Percentiles rank a stretch among this genome's conserved stretches.
phyloP scores from a whole-genome alignment of 2,888 invertebrate genomes.

The Caenorhabditis macrosperma region DNA sequence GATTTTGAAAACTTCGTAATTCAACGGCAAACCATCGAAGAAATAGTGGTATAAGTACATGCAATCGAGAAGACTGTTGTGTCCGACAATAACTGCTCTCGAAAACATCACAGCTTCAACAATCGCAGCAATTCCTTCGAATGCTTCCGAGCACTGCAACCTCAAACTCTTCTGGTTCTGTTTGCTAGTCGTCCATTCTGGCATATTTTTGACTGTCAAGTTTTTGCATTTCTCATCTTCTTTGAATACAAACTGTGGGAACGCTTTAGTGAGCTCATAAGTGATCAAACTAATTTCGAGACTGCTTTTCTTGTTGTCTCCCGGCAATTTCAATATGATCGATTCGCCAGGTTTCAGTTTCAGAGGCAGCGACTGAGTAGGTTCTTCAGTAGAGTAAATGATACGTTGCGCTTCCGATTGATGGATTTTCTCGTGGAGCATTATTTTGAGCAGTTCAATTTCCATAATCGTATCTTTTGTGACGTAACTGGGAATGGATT shows the following conservation, averaged over 20 bases:
- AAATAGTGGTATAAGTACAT: slow-evolving; percentile 56
- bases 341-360: background rate
- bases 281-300: slow-evolving; percentile 17
- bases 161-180: slow-evolving; percentile 3
- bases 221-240: background rate
- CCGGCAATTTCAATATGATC: slow-evolving; percentile 8
- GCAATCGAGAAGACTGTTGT: slow-evolving; percentile 47
- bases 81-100: slow-evolving; percentile 39
- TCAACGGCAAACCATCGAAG: slow-evolving; percentile 21
- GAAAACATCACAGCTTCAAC: slow-evolving; percentile 14
- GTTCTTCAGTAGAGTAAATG: slow-evolving; percentile 13
- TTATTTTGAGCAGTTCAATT: slow-evolving; percentile 36
- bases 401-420: background rate
- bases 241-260: slow-evolving; percentile 23
- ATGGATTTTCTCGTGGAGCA: slow-evolving; percentile 45
- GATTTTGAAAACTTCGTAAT: slow-evolving; percentile 38
- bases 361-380: background rate
- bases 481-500: slow-evolving; percentile 12
- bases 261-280: slow-evolving; percentile 19
- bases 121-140: slow-evolving; percentile 27
- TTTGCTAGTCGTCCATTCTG: background rate
- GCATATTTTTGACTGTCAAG: background rate
- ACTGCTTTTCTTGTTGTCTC: background rate
- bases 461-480: slow-evolving; percentile 3
- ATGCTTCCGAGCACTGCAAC: slow-evolving; percentile 18